Evolutionary conservation across 2,113 vertebrate species (phyloP).

Genomic region (Ailurus styani): DNA sequence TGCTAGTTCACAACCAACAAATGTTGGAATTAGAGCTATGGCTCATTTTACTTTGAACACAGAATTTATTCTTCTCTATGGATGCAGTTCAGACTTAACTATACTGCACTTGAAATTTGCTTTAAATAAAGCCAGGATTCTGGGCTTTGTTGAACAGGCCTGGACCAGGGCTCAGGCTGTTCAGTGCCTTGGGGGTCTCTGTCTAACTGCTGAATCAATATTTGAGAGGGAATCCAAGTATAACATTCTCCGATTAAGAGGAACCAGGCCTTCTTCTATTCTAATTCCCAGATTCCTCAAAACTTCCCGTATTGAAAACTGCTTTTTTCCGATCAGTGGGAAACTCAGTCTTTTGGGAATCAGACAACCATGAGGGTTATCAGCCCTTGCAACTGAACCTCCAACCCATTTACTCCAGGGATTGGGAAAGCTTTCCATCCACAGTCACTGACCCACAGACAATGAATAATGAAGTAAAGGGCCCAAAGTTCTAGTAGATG

Average conservation of each 20-base stretch:
- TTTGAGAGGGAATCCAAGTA: neutral
- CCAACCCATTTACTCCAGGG: neutral
- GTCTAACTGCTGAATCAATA: neutral
- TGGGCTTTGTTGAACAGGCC: neutral
- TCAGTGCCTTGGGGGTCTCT: neutral
- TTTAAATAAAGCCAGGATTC: neutral
- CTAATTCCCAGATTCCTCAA: neutral
- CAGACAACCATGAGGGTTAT: neutral
- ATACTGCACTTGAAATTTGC: neutral
- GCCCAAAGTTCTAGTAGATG: neutral
- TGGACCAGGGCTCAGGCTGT: neutral
- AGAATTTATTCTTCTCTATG: neutral
- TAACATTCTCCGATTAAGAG: neutral
- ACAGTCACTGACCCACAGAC: neutral
- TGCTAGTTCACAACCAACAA: neutral
- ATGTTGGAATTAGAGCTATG: neutral
- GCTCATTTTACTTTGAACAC: neutral
- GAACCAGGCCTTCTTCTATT: neutral
- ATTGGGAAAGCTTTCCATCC: neutral
- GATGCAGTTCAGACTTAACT: neutral
- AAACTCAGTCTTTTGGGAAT: constrained; percentile 1
- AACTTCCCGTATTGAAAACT: constrained; percentile 15
- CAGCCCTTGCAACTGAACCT: neutral
- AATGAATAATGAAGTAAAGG: neutral
- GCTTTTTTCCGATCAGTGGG: neutral